phyloP scores from a whole-genome alignment of 92 coral and sea anemone genomes.

The Anthopleura xanthogrammica region DNA sequence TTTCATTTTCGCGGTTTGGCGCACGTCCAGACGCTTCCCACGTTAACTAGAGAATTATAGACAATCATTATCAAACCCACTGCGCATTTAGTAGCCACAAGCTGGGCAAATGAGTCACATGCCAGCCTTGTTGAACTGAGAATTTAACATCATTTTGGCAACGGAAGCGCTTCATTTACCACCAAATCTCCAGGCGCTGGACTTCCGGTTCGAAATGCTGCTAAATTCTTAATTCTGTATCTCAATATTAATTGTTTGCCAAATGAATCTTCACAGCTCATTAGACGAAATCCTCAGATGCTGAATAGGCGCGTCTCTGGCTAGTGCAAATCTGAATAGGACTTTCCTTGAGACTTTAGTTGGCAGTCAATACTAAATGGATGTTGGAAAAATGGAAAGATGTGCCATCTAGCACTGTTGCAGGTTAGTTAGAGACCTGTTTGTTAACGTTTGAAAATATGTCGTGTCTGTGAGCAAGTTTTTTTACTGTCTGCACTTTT shows the following conservation, averaged over 20 bases:
- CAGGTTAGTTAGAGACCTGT: not conserved
- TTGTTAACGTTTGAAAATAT: not conserved
- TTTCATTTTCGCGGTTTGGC: not conserved
- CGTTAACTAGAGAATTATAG: not conserved
- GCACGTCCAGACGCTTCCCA: not conserved
- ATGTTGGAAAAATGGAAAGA: not conserved
- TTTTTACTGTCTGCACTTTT: not conserved
- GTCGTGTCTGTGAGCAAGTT: not conserved
- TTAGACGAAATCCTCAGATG: not conserved
- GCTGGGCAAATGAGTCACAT: not conserved
- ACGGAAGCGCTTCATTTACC: slow-evolving; percentile 15
- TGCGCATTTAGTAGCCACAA: not conserved
- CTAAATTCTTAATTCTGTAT: slow-evolving; percentile 6
- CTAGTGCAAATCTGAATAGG: not conserved
- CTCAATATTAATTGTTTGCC: slow-evolving; percentile 3
- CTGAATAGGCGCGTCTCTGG: not conserved
- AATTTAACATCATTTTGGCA: not conserved
- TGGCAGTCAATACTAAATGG: not conserved
- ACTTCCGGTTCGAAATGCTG: slow-evolving; percentile 13
- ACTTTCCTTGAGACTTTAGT: not conserved
- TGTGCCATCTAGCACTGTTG: not conserved
- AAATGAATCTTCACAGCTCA: slow-evolving; percentile 7
- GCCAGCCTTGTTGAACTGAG: not conserved
- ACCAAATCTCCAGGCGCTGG: slow-evolving; percentile 1
- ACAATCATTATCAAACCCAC: not conserved